phyloP scores from a whole-genome alignment of 2,888 invertebrate genomes.

The Hermodice carunculata region DNA sequence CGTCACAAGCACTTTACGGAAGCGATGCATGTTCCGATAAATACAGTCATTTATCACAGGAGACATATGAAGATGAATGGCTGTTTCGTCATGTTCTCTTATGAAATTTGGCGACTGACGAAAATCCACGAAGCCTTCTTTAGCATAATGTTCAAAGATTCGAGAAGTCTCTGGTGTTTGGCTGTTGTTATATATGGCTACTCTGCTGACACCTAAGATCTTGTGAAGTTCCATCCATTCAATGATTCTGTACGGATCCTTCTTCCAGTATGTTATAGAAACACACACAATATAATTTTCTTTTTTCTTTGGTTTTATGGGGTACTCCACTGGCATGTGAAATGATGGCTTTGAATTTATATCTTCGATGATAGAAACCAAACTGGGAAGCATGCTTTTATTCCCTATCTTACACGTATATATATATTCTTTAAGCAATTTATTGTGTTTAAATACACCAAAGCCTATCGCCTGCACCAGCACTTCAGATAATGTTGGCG shows the following conservation, averaged over 20 bases:
- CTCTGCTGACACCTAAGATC: slow-evolving; percentile 4
- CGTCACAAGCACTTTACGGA: slow-evolving; percentile 20
- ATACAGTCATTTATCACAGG: slow-evolving; percentile 39
- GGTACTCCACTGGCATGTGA: slow-evolving; percentile 21
- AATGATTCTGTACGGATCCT: slow-evolving; percentile 16
- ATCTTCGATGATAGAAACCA: slow-evolving; percentile 4
- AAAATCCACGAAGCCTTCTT: slow-evolving; percentile 14
- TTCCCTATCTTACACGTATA: slow-evolving; percentile 2
- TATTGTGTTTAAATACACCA: slow-evolving; percentile 2
- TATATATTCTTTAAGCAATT: slow-evolving; percentile 15
- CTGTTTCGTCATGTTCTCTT: slow-evolving; percentile 4
- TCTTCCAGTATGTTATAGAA: slow-evolving; percentile 32
- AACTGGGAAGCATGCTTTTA: slow-evolving; percentile 6
- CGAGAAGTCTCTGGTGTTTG: neutral
- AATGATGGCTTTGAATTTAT: neutral
- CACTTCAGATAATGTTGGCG: neutral
- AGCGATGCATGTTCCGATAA: slow-evolving; percentile 32
- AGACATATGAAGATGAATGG: slow-evolving; percentile 33
- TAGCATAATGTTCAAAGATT: slow-evolving; percentile 10
- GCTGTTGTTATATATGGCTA: slow-evolving; percentile 23
- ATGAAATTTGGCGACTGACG: slow-evolving; percentile 20
- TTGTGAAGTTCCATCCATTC: slow-evolving; percentile 18
- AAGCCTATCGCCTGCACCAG: slow-evolving; percentile 20
- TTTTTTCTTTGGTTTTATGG: neutral
- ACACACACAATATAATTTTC: slow-evolving; percentile 26